Evolutionary conservation across 2,113 vertebrate genomes (phyloP).

Genomic region (Shinisaurus crocodilurus): DNA sequence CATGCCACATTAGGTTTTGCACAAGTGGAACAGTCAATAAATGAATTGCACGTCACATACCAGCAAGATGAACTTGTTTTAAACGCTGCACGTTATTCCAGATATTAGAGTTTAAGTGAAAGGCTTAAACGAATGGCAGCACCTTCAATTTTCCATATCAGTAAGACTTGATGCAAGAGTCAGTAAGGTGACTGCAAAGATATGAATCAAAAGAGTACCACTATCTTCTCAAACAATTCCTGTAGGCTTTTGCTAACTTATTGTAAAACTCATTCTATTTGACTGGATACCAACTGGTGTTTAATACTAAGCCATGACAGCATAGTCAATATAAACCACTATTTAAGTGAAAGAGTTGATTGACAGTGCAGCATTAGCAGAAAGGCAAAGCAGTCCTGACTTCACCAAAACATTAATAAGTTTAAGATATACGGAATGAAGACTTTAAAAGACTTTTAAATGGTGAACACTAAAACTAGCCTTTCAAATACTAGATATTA

Average conservation of each 20-base stretch:
- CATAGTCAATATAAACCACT: slow-evolving; percentile 66
- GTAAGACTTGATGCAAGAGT: slow-evolving; percentile 59
- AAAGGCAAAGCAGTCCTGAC: slow-evolving; percentile 43
- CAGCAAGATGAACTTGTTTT: slow-evolving; percentile 62
- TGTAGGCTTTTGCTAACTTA: slow-evolving; percentile 63
- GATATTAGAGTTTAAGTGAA: slow-evolving; percentile 68
- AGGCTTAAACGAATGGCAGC: slow-evolving; percentile 58
- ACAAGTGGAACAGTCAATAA: slow-evolving; percentile 65
- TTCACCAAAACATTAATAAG: slow-evolving; percentile 47
- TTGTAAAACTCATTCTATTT: slow-evolving; percentile 56
- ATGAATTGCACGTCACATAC: slow-evolving; percentile 70
- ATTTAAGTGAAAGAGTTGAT: slow-evolving; percentile 65
- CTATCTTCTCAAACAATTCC: slow-evolving; percentile 61
- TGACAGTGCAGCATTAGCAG: slow-evolving; percentile 60
- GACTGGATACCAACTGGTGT: slow-evolving; percentile 63
- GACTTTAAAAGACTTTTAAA: slow-evolving; percentile 49
- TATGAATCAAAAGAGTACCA: slow-evolving; percentile 41
- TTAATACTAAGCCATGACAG: slow-evolving; percentile 57
- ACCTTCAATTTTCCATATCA: slow-evolving; percentile 55
- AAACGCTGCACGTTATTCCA: slow-evolving; percentile 53
- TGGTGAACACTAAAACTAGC: slow-evolving; percentile 62
- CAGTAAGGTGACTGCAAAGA: slow-evolving; percentile 57
- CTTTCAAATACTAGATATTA: slow-evolving; percentile 51
- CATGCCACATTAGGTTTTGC: slow-evolving; percentile 29
- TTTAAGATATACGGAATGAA: slow-evolving; percentile 58